Evolutionary conservation across 2,888 invertebrate species (phyloP).

Genomic region (Yponomeuta cagnagella): DNA sequence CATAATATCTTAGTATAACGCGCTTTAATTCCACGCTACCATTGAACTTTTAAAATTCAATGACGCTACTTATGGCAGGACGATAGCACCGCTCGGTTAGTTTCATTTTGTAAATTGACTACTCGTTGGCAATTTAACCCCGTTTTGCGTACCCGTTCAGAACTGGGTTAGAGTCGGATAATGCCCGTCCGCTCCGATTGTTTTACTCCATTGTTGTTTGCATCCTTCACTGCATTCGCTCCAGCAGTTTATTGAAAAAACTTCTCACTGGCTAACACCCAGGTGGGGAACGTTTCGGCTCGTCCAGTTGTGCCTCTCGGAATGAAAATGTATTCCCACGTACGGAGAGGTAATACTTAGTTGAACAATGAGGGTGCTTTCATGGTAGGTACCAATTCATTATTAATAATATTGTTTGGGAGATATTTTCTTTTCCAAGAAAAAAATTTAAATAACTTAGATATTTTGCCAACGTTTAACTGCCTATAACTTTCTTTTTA

Average conservation of each 20-base stretch:
- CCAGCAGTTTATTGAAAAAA: conserved; percentile 21
- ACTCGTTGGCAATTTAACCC: conserved; percentile 41
- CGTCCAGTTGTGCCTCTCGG: conserved; percentile 13
- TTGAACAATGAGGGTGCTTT: too few species aligned
- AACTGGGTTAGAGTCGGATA: conserved; percentile 59
- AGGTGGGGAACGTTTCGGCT: conserved; percentile 20
- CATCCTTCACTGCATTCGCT: conserved; percentile 35
- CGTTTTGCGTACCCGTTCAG: conserved; percentile 39
- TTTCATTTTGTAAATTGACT: conserved; percentile 38
- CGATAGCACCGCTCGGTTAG: conserved; percentile 21
- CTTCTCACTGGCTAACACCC: conserved; percentile 17
- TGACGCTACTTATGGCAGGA: background rate
- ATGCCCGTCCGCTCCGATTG: conserved; percentile 45
- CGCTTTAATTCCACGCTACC: background rate
- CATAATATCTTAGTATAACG: background rate
- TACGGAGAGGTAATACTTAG: too few species aligned
- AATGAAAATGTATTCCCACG: background rate
- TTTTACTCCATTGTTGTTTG: conserved; percentile 49
- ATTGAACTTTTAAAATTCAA: too few species aligned
- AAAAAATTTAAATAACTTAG: background rate
- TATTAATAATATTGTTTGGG: too few species aligned
- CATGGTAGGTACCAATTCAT: too few species aligned
- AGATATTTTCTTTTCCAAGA: background rate
- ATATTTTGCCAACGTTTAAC: background rate
- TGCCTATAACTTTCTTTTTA: background rate